A percentile compares a stretch with the other conserved stretches of the same genome.
Conservation (phyloP, 1,140 invertebrate species). For the Colletes gigas region DNA sequence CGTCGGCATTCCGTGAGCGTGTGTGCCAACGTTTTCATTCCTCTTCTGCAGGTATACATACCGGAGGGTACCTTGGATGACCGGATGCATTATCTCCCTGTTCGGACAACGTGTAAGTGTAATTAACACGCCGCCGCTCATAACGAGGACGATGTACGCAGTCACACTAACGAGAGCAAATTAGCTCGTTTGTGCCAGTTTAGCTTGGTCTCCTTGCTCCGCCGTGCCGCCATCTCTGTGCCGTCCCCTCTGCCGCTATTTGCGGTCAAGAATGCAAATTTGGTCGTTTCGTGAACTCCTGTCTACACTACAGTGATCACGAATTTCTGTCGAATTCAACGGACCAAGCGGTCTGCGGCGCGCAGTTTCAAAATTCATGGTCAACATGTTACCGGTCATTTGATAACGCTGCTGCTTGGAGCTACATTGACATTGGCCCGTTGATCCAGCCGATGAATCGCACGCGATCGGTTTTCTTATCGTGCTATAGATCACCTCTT, state of each 20-base stretch:
- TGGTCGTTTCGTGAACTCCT: conserved; percentile 58
- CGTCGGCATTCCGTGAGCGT: conserved; percentile 25
- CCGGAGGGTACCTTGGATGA: conserved; percentile 53
- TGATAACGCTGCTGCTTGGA: conserved; percentile 1
- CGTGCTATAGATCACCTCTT: background rate
- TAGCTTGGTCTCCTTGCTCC: conserved; percentile 63
- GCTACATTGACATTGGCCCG: conserved; percentile 16
- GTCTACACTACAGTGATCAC: conserved; percentile 53
- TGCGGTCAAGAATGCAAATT: conserved; percentile 75
- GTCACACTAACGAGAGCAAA: conserved; percentile 74
- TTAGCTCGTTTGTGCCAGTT: conserved; percentile 74
- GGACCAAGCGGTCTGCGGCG: conserved; percentile 40
- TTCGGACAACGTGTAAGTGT: conserved; percentile 72
- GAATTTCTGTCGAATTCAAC: conserved; percentile 66
- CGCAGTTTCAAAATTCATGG: conserved; percentile 63
- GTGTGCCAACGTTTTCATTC: conserved; percentile 43
- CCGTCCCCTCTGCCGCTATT: conserved; percentile 57
- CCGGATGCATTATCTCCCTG: conserved; percentile 67
- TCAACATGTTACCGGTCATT: conserved; percentile 48
- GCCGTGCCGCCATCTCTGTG: conserved; percentile 21
- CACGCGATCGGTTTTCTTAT: background rate
- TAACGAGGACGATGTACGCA: conserved; percentile 70
- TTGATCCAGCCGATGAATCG: conserved; percentile 5
- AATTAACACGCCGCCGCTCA: conserved; percentile 70
- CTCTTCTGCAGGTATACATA: conserved; percentile 40